Percentiles rank a stretch among this genome's conserved stretches.
Conservation (phyloP, 2,797 vertebrate species). For the Hypotaenidia philippensis region DNA sequence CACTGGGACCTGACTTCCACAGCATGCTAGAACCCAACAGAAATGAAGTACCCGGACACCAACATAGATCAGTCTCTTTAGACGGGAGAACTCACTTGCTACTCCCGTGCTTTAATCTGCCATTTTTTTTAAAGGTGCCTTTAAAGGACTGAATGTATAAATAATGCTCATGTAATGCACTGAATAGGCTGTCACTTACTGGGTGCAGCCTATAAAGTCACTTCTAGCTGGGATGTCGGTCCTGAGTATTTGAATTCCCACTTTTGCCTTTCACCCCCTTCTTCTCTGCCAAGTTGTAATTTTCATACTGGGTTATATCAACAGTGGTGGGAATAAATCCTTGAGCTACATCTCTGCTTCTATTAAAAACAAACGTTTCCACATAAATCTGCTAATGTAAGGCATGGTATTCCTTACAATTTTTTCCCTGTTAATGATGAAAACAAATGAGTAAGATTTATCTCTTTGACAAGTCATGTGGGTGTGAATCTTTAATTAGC, state of each 20-base stretch:
- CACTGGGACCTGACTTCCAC: not conserved
- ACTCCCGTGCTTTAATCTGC: not conserved
- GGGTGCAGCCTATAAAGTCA: not conserved
- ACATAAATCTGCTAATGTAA: conserved; percentile 55
- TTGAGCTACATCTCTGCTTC: conserved; percentile 28
- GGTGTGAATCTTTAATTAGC: conserved; percentile 82
- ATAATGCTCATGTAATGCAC: not conserved
- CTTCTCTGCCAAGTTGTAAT: conserved; percentile 25
- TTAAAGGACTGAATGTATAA: not conserved
- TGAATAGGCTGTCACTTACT: not conserved
- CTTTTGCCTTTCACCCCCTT: conserved; percentile 15
- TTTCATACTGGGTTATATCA: conserved; percentile 24
- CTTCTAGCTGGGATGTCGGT: not conserved
- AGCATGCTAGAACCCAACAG: not conserved
- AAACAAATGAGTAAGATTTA: conserved; percentile 76
- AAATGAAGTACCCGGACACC: not conserved
- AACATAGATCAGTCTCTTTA: not conserved
- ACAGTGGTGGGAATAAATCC: conserved; percentile 44
- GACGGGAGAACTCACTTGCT: not conserved
- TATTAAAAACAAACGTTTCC: conserved; percentile 43
- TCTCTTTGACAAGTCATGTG: conserved; percentile 79
- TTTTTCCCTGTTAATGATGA: conserved; percentile 63
- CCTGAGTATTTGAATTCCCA: not conserved
- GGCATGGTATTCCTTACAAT: conserved; percentile 39
- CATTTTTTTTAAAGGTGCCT: not conserved